Base-by-base conservation (phyloP, 2,113 vertebrate species). In the Pithys albifrons region DNA sequence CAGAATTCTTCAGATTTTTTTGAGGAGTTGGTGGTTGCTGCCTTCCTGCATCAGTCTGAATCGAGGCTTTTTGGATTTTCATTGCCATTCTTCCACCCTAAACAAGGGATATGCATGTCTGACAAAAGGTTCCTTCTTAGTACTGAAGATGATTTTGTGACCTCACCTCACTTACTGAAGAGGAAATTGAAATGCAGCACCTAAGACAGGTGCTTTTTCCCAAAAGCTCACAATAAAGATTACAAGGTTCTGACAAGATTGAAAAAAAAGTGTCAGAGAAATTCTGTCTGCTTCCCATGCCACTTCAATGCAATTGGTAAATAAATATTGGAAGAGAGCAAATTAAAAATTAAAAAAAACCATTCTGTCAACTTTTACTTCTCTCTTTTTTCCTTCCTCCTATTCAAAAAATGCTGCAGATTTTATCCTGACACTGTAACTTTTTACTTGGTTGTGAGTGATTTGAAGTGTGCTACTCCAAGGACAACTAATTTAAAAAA, bases 1-100 rank as follows among this genome's bases (percentile, higher is more conserved):
- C 7, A 83, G 7, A n/a, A 17, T 58, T 94, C 65, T 54, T 8
- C 54, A 66, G n/a, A 20, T 61, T 37, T 62, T 62, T 85, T 29
- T 37, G 25, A 72, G 45, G 49, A 69, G 37, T 1, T 45, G 31
- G 33, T 0, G 0, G 17, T 24, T 62, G 25, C 48, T 52, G 37
- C 45, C 13, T 45, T 69, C 43, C 65, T 65, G 25, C 39, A 55
- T 5, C 1, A n/a, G 7, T 67, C 27, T 70, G 27, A 82, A 85
- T 57, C 8, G 28, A 58, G 61, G 43, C 19, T 75, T 84, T 28
- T 22, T 93, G 66, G 35, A 39, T 54, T 90, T 81, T 61, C 39
- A 83, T 20, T 10, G 20, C 28, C 43, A 58, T 67, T 87, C 39
- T 45, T 75, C 6, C 22, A 81, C 15, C 6, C 19, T n/a, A 46